Evolutionary conservation across 2,888 invertebrate species (phyloP), one percentile per base, ranked within the genome.

Genomic region (Drosophila paranaensis): DNA sequence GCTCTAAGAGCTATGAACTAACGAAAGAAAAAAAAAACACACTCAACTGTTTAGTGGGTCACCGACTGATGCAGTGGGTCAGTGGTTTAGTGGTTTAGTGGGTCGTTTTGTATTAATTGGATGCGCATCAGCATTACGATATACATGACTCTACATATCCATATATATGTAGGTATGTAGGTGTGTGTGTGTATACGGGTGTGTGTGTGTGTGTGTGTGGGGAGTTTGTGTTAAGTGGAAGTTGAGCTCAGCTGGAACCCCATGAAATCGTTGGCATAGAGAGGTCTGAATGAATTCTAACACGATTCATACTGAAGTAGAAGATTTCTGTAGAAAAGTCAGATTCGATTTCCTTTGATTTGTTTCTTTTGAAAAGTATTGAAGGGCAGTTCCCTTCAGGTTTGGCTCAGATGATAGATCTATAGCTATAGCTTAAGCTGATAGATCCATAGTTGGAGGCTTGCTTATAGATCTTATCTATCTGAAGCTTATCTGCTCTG

Each of bases 1-100:
- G 64, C 60, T 67, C 74, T 81, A 74, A 58, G 40, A 62, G 60
- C 84, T 57, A 60, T 67, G 25, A 25, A 35, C 50, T 50, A 50
- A 20, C 50, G 2, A 16, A 20, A 20, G 20, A n/a, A 33, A 48
- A n/a, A 62, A 27, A 46, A 46, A 60, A 57, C 51, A 65, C 71
- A 70, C 63, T 68, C 43, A 64, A 62, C 51, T 64, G 74, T 48
- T 60, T 35, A n/a, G 40, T 57, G 60, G 54, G 27, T 55, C 42
- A 33, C 27, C 20, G 58, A 16, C 27, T 33, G 58, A 16, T 48
- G 54, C 46, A 20, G 39, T 50, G 70, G 45, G 13, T 55, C 46
- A 42, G 39, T 42, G 51, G 51, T 16, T 58, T 37, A 27, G 56
- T 63, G 51, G 46, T n/a, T 64, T 1, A 35, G 39, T 53, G 25